Conservation (phyloP, 2,113 vertebrate genomes). For the Etheostoma cragini region DNA sequence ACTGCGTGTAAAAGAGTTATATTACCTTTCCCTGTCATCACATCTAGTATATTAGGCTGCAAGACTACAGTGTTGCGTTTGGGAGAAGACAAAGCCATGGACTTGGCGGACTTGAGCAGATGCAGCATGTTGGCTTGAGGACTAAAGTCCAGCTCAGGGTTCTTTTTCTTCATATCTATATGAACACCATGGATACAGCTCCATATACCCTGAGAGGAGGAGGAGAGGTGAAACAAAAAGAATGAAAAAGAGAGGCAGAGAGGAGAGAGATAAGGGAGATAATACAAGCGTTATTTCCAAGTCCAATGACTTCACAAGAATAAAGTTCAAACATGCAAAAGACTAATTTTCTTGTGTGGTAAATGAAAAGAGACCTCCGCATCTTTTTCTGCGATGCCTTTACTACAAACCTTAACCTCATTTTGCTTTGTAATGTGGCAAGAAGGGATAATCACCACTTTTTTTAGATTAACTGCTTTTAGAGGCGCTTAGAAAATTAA, state of each 20-base stretch:
- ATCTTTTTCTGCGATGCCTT: conserved; percentile 28
- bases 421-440: conserved; percentile 56
- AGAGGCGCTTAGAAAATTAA: conserved; percentile 52
- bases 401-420: conserved; percentile 61
- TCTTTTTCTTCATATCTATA: conserved; percentile 96
- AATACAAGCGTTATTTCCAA: conserved; percentile 37
- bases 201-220: conserved; percentile 91
- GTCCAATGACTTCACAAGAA: conserved; percentile 34
- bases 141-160: conserved; percentile 92
- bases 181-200: conserved; percentile 98
- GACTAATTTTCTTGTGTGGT: conserved; percentile 45
- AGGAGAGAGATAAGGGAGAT: conserved; percentile 10
- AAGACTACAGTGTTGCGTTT: conserved; percentile 89
- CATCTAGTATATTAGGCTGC: conserved; percentile 89
- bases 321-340: conserved; percentile 23
- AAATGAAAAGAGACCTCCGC: conserved; percentile 49
- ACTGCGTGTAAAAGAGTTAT: conserved; percentile 6
- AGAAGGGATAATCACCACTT: conserved; percentile 61
- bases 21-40: conserved; percentile 92
- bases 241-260: not conserved
- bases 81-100: conserved; percentile 93
- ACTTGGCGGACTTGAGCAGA: conserved; percentile 93
- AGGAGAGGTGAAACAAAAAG: not conserved
- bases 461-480: conserved; percentile 61
- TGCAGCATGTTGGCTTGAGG: conserved; percentile 98